phyloP scores from a whole-genome alignment of 2,113 vertebrate genomes.

The Quiscalus mexicanus region DNA sequence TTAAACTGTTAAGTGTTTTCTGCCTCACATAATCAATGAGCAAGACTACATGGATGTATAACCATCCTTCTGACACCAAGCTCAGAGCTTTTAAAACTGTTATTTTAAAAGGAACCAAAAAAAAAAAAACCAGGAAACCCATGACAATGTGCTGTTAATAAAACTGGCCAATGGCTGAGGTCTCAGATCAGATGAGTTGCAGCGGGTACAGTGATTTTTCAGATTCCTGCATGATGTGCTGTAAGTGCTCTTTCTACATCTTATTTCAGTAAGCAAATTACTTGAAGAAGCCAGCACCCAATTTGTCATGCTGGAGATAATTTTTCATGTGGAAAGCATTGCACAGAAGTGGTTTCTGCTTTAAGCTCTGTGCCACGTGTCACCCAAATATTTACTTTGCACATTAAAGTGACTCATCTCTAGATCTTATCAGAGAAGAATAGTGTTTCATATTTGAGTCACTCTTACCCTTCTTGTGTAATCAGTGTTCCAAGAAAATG shows the following conservation, averaged over 20 bases:
- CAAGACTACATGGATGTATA: background rate
- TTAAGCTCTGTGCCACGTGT: background rate
- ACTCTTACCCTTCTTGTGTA: background rate
- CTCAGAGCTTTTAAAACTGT: background rate
- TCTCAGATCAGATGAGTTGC: background rate
- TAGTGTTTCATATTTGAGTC: background rate
- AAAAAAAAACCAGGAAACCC: accelerated
- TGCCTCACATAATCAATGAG: background rate
- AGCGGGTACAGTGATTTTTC: background rate
- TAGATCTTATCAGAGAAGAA: constrained; percentile 15
- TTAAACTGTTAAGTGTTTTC: background rate
- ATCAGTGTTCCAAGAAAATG: constrained; percentile 14
- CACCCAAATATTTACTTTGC: constrained; percentile 12
- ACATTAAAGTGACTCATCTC: background rate
- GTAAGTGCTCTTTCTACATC: background rate
- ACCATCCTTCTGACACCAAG: background rate
- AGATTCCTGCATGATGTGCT: background rate
- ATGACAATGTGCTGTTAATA: background rate
- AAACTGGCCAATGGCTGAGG: background rate
- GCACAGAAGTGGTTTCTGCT: background rate
- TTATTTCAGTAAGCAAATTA: background rate
- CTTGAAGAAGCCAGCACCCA: background rate
- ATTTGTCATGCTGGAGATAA: background rate
- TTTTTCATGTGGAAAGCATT: background rate
- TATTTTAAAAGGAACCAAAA: background rate